Conservation (phyloP, 2,888 invertebrate genomes). For the Napeogenes sylphis region DNA sequence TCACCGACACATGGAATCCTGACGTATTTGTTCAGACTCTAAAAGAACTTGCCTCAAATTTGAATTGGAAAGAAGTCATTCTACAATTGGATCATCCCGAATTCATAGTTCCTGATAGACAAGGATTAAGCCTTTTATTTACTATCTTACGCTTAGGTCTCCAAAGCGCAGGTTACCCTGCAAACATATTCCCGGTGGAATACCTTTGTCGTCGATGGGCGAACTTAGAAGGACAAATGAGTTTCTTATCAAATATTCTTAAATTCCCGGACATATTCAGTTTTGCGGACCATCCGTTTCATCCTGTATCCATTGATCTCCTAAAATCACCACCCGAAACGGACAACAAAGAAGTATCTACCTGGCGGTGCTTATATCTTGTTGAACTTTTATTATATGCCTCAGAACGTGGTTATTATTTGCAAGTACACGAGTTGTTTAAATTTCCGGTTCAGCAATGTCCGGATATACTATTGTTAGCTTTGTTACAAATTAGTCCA, state of each 20-base stretch:
- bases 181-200: constrained; percentile 90
- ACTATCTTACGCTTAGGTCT: constrained; percentile 89
- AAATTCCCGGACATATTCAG: constrained; percentile 96
- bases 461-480: constrained; percentile 94
- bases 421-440: constrained; percentile 90
- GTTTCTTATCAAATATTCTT: constrained; percentile 89
- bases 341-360: constrained; percentile 94
- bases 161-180: constrained; percentile 84
- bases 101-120: constrained; percentile 91
- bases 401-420: constrained; percentile 91
- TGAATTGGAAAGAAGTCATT: constrained; percentile 96
- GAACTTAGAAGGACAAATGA: constrained; percentile 94
- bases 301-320: constrained; percentile 90
- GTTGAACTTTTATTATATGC: constrained; percentile 92
- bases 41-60: constrained; percentile 89
- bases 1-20: constrained; percentile 89
- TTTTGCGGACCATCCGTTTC: constrained; percentile 94
- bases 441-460: constrained; percentile 95
- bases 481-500: constrained; percentile 90
- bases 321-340: constrained; percentile 96
- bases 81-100: constrained; percentile 93
- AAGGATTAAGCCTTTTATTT: constrained; percentile 88
- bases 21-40: constrained; percentile 95
- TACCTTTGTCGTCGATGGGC: constrained; percentile 94
- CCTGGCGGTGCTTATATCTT: constrained; percentile 95